Base-by-base conservation (phyloP, 2,113 vertebrate species). In the Riparia riparia region DNA sequence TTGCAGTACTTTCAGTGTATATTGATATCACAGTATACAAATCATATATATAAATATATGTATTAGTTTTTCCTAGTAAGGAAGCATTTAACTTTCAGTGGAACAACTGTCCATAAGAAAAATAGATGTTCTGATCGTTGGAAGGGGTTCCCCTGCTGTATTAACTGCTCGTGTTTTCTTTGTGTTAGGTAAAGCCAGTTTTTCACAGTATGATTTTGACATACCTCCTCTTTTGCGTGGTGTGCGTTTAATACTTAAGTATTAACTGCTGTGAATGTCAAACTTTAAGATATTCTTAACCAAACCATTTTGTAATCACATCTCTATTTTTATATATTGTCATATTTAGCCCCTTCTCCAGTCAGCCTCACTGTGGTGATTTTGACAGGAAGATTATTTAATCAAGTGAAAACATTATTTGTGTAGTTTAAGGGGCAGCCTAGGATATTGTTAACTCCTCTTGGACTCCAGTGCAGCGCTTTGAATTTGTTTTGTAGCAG, bases 1-100 rank as follows among this genome's bases (percentile, higher is more conserved):
- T 99, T 99, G 98, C 98, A 98, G 97, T 98, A 98, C 98, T 98
- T 98, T 97, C 98, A 98, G 95, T 96, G 96, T 98, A 96, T 97
- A 95, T 96, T 93, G 95, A 96, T 97, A 97, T 96, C 95, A 96
- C 95, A 95, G 95, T 98, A 98, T 98, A 97, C 95, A 97, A 97
- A 96, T 98, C 97, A 96, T 98, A 98, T 98, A 74, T 98, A 98
- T 89, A 98, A 41, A 94, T 72, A 86, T 34, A 92, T 98, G 97
- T 98, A 98, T 98, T 97, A 97, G 98, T 91, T 94, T 97, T 97
- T 96, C 93, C 96, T 97, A 95, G 51, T 97, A 96, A 95, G 90
- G 91, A 97, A 96, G 91, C 97, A 96, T 98, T 97, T 97, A 96
- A 90, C 93, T 96, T 97, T 98, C 97, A 85, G 70, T 93, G 98